phyloP scores from a whole-genome alignment of 2,113 vertebrate species.

The Leuciscus idus region DNA sequence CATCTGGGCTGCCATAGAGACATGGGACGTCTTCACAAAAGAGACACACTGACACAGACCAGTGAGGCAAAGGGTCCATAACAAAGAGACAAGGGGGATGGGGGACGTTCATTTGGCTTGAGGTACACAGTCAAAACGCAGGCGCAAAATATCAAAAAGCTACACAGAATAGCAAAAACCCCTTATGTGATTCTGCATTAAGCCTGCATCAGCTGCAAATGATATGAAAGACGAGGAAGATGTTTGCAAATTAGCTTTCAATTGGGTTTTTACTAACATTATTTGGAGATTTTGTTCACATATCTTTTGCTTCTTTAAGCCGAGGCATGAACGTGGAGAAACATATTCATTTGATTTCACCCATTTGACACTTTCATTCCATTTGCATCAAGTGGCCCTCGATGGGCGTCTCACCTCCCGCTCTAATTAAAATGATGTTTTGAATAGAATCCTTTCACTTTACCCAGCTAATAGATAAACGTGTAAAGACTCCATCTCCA shows the following conservation, averaged over 20 bases:
- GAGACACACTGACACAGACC: conserved; percentile 52
- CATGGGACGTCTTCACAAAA: conserved; percentile 52
- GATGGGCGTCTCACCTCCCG: conserved; percentile 40
- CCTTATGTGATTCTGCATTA: not conserved
- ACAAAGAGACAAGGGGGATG: conserved; percentile 48
- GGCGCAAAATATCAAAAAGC: conserved; percentile 5
- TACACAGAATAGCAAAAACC: conserved; percentile 2
- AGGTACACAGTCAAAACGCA: not conserved
- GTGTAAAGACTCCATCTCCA: conserved; percentile 47
- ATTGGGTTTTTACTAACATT: not conserved
- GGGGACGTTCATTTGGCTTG: conserved; percentile 34
- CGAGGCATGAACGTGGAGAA: not conserved
- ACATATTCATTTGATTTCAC: conserved; percentile 37
- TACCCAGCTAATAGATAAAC: conserved; percentile 43
- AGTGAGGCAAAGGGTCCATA: conserved; percentile 29
- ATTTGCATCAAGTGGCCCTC: conserved; percentile 51
- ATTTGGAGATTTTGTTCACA: not conserved
- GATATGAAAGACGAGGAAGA: not conserved
- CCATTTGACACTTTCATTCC: conserved; percentile 31
- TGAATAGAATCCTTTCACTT: conserved; percentile 54
- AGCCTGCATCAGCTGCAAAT: not conserved
- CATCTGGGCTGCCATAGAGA: conserved; percentile 61
- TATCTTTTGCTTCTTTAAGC: not conserved
- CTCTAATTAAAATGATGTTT: conserved; percentile 54
- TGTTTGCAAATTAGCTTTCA: not conserved